These are phyloP conservation scores for Ectropis crepuscularia DNA, from an alignment of 2,888 invertebrate genomes.

Conservation along the genomic window DNA sequence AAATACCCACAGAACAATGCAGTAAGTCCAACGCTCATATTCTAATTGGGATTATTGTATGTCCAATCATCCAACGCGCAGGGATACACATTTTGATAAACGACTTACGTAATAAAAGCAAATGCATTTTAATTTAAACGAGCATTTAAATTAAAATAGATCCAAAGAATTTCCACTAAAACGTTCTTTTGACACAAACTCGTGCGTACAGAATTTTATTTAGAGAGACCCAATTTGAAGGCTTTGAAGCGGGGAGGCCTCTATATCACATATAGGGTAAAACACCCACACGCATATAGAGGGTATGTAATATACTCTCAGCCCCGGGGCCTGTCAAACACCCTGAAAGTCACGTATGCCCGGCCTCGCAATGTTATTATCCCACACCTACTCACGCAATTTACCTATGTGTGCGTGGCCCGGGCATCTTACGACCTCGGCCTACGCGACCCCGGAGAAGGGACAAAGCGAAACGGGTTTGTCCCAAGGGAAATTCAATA, in stretches of 20 bases:
- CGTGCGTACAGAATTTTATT: slow-evolving; percentile 62
- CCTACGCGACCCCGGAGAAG: slow-evolving; percentile 83
- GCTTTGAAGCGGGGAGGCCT: slow-evolving; percentile 70
- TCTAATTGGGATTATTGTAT: neutral
- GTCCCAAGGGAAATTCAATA: slow-evolving; percentile 86
- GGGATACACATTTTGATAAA: too few relatives aligned
- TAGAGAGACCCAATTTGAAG: slow-evolving; percentile 81
- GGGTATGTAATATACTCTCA: slow-evolving; percentile 51
- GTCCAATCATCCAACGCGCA: neutral
- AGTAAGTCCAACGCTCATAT: too few relatives aligned
- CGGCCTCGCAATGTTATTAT: slow-evolving; percentile 82
- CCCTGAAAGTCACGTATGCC: slow-evolving; percentile 81
- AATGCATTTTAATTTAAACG: neutral
- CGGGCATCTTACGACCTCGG: slow-evolving; percentile 71
- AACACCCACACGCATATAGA: slow-evolving; percentile 64
- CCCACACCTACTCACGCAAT: slow-evolving; percentile 76
- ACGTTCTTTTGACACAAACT: slow-evolving; percentile 52
- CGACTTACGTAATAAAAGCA: slow-evolving; percentile 1
- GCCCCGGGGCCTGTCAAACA: slow-evolving; percentile 78
- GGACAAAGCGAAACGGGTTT: slow-evolving; percentile 85
- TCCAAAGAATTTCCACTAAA: slow-evolving; percentile 39
- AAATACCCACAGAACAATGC: too few relatives aligned
- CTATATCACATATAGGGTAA: slow-evolving; percentile 70
- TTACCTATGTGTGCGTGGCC: slow-evolving; percentile 64
- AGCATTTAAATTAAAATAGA: slow-evolving; percentile 37